Evolutionary conservation across 2,888 invertebrate species (phyloP).

Genomic region (Drosophila sordidula): DNA sequence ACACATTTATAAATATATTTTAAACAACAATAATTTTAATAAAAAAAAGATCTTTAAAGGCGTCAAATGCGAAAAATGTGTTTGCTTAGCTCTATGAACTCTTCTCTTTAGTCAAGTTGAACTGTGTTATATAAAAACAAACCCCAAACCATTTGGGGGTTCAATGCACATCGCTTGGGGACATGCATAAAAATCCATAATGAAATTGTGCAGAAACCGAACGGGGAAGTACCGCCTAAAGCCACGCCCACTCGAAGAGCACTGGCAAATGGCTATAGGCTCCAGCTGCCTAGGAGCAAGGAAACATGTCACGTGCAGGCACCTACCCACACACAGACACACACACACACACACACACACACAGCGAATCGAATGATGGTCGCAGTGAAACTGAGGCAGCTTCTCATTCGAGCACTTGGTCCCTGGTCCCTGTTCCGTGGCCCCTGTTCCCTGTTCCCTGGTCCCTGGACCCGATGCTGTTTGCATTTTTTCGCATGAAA

Average conservation of each 20-base stretch:
- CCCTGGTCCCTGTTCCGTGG: slow-evolving; percentile 7
- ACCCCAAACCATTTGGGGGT: slow-evolving; percentile 1
- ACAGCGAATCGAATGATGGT: slow-evolving; percentile 20
- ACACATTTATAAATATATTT: too few relatives aligned
- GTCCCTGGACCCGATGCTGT: slow-evolving; percentile 30
- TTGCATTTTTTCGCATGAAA: slow-evolving; percentile 71
- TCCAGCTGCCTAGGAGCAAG: slow-evolving; percentile 24
- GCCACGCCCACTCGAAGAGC: slow-evolving; percentile 27
- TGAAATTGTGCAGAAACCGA: slow-evolving; percentile 66
- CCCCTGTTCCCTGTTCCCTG: slow-evolving; percentile 10
- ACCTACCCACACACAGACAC: not conserved
- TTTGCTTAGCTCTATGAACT: not conserved
- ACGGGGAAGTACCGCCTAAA: slow-evolving; percentile 4
- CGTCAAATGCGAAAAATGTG: not conserved
- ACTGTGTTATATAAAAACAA: not conserved
- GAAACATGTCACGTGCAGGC: slow-evolving; percentile 57
- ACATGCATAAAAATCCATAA: slow-evolving; percentile 60
- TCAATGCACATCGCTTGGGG: slow-evolving; percentile 28
- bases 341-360: slow-evolving; percentile 1
- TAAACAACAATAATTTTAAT: too few relatives aligned
- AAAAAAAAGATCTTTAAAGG: not conserved
- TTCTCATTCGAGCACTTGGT: slow-evolving; percentile 24
- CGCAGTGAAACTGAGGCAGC: slow-evolving; percentile 23
- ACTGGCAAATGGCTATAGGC: slow-evolving; percentile 33
- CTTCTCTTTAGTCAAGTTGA: not conserved